A percentile compares a stretch with the other conserved stretches of the same genome.
Evolutionary conservation across 1,140 invertebrate genomes (phyloP).

Genomic region (Samia ricini): DNA sequence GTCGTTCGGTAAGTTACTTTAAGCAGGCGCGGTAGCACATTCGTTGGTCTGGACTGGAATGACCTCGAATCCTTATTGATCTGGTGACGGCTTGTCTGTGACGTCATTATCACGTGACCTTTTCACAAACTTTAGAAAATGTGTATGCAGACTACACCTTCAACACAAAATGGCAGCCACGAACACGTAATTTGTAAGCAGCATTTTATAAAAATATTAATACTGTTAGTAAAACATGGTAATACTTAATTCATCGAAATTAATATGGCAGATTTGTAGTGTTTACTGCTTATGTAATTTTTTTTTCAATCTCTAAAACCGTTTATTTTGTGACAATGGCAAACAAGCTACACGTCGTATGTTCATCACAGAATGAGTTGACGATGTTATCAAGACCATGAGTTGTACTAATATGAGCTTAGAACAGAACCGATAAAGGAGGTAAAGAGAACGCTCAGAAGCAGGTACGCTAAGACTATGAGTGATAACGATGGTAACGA

Average conservation of each 20-base stretch:
- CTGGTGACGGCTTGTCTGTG: conserved; percentile 41
- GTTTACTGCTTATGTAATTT: too few species aligned
- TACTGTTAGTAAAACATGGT: too few species aligned
- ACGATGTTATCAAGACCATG: too few species aligned
- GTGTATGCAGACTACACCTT: not conserved
- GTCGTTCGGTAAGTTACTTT: not conserved
- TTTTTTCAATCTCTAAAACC: too few species aligned
- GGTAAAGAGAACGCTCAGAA: too few species aligned
- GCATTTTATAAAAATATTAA: not conserved
- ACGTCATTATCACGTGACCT: conserved; percentile 37
- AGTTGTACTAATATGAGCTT: too few species aligned
- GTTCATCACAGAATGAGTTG: too few species aligned
- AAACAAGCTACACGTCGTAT: too few species aligned
- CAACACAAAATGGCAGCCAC: not conserved
- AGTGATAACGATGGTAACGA: too few species aligned
- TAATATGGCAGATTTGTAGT: not conserved
- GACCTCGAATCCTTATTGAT: conserved; percentile 53
- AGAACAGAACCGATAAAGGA: too few species aligned
- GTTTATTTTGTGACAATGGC: too few species aligned
- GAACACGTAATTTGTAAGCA: not conserved
- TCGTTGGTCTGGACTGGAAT: conserved; percentile 34
- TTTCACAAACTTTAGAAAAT: conserved; percentile 19
- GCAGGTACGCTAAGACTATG: too few species aligned
- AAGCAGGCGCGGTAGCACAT: conserved; percentile 31
- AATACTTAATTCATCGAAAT: not conserved